phyloP scores from a whole-genome alignment of 2,888 invertebrate species.

The Cryptocheilus praepositus region DNA sequence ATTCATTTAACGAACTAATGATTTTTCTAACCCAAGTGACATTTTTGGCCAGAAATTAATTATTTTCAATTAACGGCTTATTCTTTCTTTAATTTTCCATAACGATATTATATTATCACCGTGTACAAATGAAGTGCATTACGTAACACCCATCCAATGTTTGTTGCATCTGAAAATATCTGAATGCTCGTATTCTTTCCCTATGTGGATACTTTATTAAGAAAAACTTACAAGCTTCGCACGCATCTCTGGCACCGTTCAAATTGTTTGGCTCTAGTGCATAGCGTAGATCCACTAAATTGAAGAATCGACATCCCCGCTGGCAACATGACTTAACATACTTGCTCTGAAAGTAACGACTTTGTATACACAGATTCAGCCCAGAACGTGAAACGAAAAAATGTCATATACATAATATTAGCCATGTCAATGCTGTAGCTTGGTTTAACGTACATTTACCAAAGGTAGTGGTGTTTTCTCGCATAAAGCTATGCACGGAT shows the following conservation, averaged over 20 bases:
- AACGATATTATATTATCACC: no score
- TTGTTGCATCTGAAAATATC: no score
- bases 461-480: conserved; percentile 58
- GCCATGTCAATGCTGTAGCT: neutral
- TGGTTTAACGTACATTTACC: conserved; percentile 45
- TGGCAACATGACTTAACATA: conserved; percentile 68
- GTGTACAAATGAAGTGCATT: no score
- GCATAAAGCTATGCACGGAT: conserved; percentile 64
- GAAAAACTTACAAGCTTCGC: conserved; percentile 64
- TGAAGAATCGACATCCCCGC: conserved; percentile 72
- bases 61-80: no score
- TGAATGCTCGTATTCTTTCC: no score
- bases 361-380: neutral
- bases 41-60: no score
- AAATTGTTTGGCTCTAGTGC: conserved; percentile 59
- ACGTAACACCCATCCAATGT: no score
- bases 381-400: neutral
- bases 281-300: conserved; percentile 64
- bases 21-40: neutral
- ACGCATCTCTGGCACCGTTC: conserved; percentile 65
- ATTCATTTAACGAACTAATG: conserved; percentile 5
- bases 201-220: neutral
- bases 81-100: no score
- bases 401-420: neutral
- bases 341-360: conserved; percentile 50